phyloP scores from a whole-genome alignment of 2,797 vertebrate genomes.

The Acestrorhynchus altus region DNA sequence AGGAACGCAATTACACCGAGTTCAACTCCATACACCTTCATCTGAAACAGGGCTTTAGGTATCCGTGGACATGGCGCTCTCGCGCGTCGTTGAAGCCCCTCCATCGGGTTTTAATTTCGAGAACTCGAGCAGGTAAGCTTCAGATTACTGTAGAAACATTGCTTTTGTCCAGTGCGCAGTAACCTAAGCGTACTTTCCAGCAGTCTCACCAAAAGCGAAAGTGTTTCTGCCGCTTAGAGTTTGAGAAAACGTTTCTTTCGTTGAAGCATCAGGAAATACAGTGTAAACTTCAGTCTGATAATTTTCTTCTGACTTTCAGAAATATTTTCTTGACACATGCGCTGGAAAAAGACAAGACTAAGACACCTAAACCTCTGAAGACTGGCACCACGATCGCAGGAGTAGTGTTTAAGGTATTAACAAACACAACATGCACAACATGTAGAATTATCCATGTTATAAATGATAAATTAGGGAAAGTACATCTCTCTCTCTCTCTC shows the following conservation, averaged over 20 bases:
- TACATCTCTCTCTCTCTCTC: background rate
- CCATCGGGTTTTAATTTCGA: conserved; percentile 76
- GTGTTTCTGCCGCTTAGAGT: conserved; percentile 42
- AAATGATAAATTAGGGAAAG: too few species aligned
- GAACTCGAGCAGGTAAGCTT: conserved; percentile 68
- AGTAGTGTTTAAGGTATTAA: conserved; percentile 73
- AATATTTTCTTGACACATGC: conserved; percentile 67
- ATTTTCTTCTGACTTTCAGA: conserved; percentile 51
- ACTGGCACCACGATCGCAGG: conserved; percentile 82
- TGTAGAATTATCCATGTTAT: background rate
- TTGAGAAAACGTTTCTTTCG: too few species aligned
- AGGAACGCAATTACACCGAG: background rate
- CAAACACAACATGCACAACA: background rate
- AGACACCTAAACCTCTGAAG: conserved; percentile 71
- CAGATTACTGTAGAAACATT: background rate
- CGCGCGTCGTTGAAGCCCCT: conserved; percentile 63
- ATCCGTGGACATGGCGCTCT: conserved; percentile 65
- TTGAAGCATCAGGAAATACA: too few species aligned
- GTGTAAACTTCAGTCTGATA: too few species aligned
- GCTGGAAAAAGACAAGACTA: conserved; percentile 47
- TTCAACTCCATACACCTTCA: background rate
- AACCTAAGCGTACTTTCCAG: background rate
- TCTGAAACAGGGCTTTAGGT: background rate
- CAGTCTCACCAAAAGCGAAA: conserved; percentile 73
- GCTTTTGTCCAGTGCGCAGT: background rate